Evolutionary conservation across 2,888 invertebrate species (phyloP), one percentile per base, ranked within the genome.

Genomic region (Hipparchia semele): DNA sequence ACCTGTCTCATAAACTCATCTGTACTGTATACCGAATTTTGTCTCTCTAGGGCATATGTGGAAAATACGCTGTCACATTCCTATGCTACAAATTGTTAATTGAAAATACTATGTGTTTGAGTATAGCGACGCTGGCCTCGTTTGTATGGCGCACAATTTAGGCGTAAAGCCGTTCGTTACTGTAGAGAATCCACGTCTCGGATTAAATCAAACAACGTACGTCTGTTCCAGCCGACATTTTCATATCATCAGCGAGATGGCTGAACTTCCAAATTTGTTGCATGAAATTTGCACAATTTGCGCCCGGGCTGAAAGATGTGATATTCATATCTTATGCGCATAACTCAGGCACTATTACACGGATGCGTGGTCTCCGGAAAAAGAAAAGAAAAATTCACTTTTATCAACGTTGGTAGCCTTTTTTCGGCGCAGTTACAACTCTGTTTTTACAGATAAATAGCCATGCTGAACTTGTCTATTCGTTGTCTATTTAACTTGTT

Each of bases 241-340:
- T 67, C 66, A 71, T 60, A 66, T 61, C 60, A 53, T 67, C 68
- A 68, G 60, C 23, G 49, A 49, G 51, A 60, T n/a, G 54, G 66
- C 65, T 71, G 66, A 66, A 67, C 71, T 71, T 71, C 58, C 60
- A 71, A 71, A 71, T 67, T 68, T 68, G 66, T 71, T 71, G 71
- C 65, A 71, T 67, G 71, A 66, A 71, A 71, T 66, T 71, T 71
- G 71, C 71, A 71, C 65, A 71, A 58, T 59, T 68, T 66, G 65
- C 51, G 60, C 59, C 46, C 33, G 13, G 23, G 49, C 59, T 60
- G 59, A 39, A 66, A 66, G 71, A 71, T 71, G 66, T 71, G 71
- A 66, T 67, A 67, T 71, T 67, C 71, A 66, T 61, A 67, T 67
- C 67, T 71, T 67, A 66, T 71, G 67, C 71, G 71, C 71, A 71